phyloP scores from a whole-genome alignment of 2,888 invertebrate genomes.

The Drosophila borealis region DNA sequence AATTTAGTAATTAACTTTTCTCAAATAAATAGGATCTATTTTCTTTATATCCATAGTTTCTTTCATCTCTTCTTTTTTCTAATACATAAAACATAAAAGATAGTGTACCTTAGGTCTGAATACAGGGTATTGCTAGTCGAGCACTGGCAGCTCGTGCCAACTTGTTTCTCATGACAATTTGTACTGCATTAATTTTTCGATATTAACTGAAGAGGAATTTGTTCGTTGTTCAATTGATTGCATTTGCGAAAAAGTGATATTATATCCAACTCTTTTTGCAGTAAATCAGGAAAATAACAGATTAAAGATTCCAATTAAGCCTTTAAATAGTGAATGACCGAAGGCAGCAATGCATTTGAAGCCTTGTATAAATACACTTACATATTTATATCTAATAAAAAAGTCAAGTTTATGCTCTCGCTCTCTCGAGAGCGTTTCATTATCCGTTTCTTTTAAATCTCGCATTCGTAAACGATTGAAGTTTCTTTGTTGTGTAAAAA shows the following conservation, averaged over 20 bases:
- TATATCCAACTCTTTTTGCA: background rate
- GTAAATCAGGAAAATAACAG: conserved; percentile 1
- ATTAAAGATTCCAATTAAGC: background rate
- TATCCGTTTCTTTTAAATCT: no score
- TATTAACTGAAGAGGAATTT: conserved; percentile 16
- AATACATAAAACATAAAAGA: background rate
- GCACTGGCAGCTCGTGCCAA: rapidly evolving
- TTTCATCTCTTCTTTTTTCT: background rate
- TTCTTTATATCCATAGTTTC: no score
- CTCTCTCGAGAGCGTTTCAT: no score
- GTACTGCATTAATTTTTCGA: conserved; percentile 14
- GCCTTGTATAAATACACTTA: no score
- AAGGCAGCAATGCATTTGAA: no score
- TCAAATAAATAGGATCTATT: no score
- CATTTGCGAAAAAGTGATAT: background rate
- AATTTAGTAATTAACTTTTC: no score
- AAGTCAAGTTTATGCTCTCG: no score
- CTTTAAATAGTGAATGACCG: background rate
- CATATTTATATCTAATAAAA: no score
- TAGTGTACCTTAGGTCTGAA: background rate
- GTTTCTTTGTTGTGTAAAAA: no score
- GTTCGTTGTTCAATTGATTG: conserved; percentile 22
- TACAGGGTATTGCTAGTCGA: conserved; percentile 3
- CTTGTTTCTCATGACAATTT: conserved; percentile 4
- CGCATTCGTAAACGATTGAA: no score